Base-by-base conservation (phyloP, 1,140 invertebrate species). In the Theocolax elegans region DNA sequence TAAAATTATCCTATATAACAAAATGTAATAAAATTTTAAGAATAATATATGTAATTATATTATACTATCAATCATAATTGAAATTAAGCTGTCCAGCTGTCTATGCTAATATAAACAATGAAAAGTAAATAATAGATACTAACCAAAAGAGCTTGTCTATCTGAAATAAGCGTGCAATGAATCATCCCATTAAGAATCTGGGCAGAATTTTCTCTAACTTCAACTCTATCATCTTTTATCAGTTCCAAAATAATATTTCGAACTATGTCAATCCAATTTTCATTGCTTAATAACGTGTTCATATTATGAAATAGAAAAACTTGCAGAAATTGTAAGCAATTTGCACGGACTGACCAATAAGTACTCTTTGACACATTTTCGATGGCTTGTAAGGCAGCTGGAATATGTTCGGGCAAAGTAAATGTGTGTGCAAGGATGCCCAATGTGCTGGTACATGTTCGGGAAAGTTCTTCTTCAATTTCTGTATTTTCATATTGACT, bases 301-400 rank as follows among this genome's bases (percentile, higher is more conserved):
- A 96, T 90, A 75, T 96, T 97, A 73, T 94, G 90, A 82, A 96
- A 97, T 4, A 95, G 89, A 62, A 94, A 85, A 12, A 92, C 91
- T 83, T 96, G 92, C 8, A 96, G 86, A 77, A 94, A 95, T 59
- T 91, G 89, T 1, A 95, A 83, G 67, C 90, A 88, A 12, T 91
- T 88, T 1, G 89, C 87, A 44, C 94, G 87, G 0, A 92, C 90
- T 74, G 92, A 93, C 95, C 95, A 97, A 7, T 93, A 95, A 6
- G 87, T 84, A 54, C 83, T 83, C 19, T 87, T 76, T 1, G 87
- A 86, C 13, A 88, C 81, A 62, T 81, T 79, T 58, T 81, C 74
- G 13, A 90, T 76, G 67, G 86, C 85, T 76, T 84, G 65, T 59
- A 93, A 75, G 10, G 62, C 62, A 15, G 23, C 46, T 4, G 87